phyloP scores from a whole-genome alignment of 1,140 invertebrate genomes.

The Lycorma delicatula region DNA sequence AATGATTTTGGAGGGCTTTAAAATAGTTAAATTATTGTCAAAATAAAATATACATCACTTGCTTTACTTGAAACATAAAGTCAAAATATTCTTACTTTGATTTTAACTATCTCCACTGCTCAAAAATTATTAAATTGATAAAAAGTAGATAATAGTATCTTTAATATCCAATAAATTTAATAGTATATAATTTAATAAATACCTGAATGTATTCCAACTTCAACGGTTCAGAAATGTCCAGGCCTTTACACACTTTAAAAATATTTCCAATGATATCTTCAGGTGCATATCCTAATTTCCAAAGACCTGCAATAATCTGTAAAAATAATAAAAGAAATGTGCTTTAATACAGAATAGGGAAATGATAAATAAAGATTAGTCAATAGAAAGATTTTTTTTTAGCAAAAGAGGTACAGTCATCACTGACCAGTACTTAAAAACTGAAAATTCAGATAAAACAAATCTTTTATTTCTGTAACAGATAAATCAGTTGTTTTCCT shows the following conservation, averaged over 20 bases:
- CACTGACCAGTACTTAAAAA: too few relatives aligned
- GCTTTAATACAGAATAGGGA: too few relatives aligned
- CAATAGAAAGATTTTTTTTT: too few relatives aligned
- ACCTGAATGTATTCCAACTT: constrained; percentile 85
- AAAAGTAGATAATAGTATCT: background rate
- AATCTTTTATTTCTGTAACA: too few relatives aligned
- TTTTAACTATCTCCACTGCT: background rate
- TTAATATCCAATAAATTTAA: background rate
- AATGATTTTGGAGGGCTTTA: background rate
- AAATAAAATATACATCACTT: background rate
- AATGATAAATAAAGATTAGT: too few relatives aligned
- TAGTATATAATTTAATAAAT: constrained; percentile 28
- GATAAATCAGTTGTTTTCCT: too few relatives aligned
- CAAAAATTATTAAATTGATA: background rate
- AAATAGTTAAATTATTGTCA: background rate
- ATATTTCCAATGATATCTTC: constrained; percentile 95
- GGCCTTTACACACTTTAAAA: constrained; percentile 85
- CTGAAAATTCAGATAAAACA: too few relatives aligned
- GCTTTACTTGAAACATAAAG: background rate
- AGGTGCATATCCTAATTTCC: constrained; percentile 87
- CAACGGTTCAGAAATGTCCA: constrained; percentile 68
- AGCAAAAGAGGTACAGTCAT: too few relatives aligned
- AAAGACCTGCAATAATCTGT: constrained; percentile 74
- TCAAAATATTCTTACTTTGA: background rate
- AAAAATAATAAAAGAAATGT: constrained; percentile 24